Conservation (phyloP, 1,140 invertebrate genomes). For the Drosophila lacteicornis region DNA sequence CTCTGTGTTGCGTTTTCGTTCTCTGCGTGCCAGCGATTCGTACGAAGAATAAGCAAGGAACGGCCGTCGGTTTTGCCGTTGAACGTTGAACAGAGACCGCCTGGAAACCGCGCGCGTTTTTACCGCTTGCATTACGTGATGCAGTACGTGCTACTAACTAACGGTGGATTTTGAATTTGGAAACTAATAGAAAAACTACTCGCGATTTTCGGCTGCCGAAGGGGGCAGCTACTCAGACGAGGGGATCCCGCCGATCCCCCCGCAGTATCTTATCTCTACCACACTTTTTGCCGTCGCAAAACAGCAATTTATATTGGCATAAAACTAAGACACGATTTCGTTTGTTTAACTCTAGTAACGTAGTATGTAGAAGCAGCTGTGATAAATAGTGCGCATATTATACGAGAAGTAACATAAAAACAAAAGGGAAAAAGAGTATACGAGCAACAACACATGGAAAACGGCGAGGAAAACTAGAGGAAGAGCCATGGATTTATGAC, state of each 20-base stretch:
- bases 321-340: slow-evolving; percentile 18
- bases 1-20: slow-evolving; percentile 56
- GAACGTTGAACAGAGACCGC: slow-evolving; percentile 34
- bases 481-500: slow-evolving; percentile 79
- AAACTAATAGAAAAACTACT: slow-evolving; percentile 8
- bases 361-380: slow-evolving; percentile 84
- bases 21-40: slow-evolving; percentile 53
- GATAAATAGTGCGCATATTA: slow-evolving; percentile 84
- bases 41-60: slow-evolving; percentile 26
- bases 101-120: slow-evolving; percentile 47
- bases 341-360: slow-evolving; percentile 62
- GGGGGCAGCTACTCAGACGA: slow-evolving; percentile 38
- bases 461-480: slow-evolving; percentile 22
- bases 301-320: slow-evolving; percentile 19
- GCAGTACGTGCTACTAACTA: neutral
- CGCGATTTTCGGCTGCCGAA: slow-evolving; percentile 7
- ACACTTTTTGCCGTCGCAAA: slow-evolving; percentile 57
- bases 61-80: slow-evolving; percentile 57
- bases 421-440: slow-evolving; percentile 61
- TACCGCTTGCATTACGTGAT: slow-evolving; percentile 14
- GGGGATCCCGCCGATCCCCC: slow-evolving; percentile 52
- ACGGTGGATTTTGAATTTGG: neutral
- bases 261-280: neutral
- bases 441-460: slow-evolving; percentile 34
- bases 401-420: slow-evolving; percentile 45